These are phyloP conservation scores for Xestia rhomboidea DNA, from an alignment of 2,888 invertebrate species.

Conservation along the genomic window DNA sequence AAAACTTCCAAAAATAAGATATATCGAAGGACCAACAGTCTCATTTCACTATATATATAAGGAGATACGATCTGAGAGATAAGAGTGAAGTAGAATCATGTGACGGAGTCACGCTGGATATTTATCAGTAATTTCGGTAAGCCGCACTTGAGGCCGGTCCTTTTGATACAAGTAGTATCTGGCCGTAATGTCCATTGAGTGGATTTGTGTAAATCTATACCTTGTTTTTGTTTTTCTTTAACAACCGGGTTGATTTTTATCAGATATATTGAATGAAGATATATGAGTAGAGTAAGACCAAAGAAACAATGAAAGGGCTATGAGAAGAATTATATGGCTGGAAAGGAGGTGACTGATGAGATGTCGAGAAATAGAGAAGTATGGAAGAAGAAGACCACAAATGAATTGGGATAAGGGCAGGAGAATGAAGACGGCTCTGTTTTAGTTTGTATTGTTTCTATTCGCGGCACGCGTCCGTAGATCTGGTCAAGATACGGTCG, in stretches of 20 bases:
- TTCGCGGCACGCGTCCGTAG: not conserved
- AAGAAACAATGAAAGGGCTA: not conserved
- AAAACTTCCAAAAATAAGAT: conserved; percentile 6
- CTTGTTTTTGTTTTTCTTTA: conserved; percentile 29
- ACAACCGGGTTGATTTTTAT: conserved; percentile 35
- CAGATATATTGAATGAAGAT: not conserved
- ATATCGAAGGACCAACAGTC: conserved; percentile 6
- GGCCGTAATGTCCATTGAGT: conserved; percentile 41
- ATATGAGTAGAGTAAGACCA: not conserved
- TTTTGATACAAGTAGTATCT: conserved; percentile 51
- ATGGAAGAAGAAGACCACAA: not conserved
- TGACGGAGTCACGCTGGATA: conserved; percentile 54
- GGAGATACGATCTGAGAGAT: conserved; percentile 41
- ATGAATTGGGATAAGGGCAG: not conserved
- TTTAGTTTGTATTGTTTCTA: conserved; percentile 2
- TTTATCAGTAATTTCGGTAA: conserved; percentile 58
- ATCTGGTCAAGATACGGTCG: not conserved
- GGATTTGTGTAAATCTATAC: conserved; percentile 46
- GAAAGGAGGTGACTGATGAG: not conserved
- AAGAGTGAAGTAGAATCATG: conserved; percentile 56
- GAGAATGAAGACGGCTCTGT: too few species aligned
- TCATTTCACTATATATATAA: conserved; percentile 10
- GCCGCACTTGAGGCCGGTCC: conserved; percentile 49
- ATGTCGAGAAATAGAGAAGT: not conserved
- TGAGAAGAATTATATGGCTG: not conserved